These are phyloP conservation scores for Mesochorus sp. DNA, from an alignment of 2,888 invertebrate species.

Conservation along the genomic window DNA sequence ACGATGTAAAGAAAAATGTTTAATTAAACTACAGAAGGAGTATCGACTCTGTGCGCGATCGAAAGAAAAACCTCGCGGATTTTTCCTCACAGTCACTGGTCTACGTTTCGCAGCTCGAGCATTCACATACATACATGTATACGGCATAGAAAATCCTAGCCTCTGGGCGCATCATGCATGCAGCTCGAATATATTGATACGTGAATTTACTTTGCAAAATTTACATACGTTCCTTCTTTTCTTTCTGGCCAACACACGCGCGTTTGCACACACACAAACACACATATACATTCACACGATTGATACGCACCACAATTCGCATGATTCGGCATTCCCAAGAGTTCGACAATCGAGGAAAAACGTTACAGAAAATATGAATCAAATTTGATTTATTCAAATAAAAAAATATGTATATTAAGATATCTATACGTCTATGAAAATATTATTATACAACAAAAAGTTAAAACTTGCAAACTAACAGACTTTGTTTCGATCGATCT, in stretches of 20 bases:
- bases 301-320: background rate
- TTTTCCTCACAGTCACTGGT: background rate
- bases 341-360: background rate
- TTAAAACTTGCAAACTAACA: too few relatives aligned
- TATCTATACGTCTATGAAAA: too few relatives aligned
- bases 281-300: background rate
- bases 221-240: slow-evolving; percentile 17
- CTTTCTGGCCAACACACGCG: background rate
- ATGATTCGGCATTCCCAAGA: background rate
- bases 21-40: slow-evolving; percentile 52
- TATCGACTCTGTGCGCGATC: slow-evolving; percentile 5
- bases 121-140: background rate
- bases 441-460: too few relatives aligned
- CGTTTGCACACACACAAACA: background rate
- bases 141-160: background rate
- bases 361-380: background rate
- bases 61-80: background rate
- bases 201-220: slow-evolving; percentile 17
- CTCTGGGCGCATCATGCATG: background rate
- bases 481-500: too few relatives aligned
- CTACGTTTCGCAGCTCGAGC: background rate
- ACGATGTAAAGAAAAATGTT: slow-evolving; percentile 39
- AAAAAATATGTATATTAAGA: too few relatives aligned
- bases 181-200: slow-evolving; percentile 5
- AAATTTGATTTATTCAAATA: background rate